Percentiles rank a stretch among this genome's conserved stretches.
Conservation (phyloP, 2,888 invertebrate genomes). For the Scrobipalpa costella region DNA sequence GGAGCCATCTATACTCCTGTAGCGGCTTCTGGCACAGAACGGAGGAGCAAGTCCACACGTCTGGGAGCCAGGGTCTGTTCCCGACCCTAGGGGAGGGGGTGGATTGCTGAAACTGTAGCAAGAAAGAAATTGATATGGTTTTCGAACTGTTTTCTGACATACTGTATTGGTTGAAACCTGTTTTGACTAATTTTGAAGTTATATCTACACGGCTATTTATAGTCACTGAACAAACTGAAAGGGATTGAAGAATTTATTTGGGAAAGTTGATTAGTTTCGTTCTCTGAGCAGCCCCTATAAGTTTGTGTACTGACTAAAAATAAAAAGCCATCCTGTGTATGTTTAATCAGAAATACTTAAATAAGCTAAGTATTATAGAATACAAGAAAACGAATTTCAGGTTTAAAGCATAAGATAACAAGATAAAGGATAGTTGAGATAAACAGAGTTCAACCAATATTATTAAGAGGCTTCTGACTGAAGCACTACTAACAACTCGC, state of each 20-base stretch:
- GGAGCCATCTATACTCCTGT: conserved; percentile 91
- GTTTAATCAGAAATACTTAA: no score
- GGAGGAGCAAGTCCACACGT: conserved; percentile 76
- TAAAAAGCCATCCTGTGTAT: no score
- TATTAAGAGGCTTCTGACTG: neutral
- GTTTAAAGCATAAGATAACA: no score
- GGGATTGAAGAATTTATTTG: no score
- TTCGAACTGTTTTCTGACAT: neutral
- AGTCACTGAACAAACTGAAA: no score
- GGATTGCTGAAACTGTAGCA: conserved; percentile 68
- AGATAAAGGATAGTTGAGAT: neutral
- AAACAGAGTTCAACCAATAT: neutral
- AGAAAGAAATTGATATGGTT: neutral
- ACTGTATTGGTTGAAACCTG: neutral
- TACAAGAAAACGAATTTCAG: no score
- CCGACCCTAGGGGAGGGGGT: conserved; percentile 65
- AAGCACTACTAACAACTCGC: neutral
- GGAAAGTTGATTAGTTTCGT: no score
- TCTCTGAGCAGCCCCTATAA: no score
- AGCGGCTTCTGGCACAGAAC: conserved; percentile 80
- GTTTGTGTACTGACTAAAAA: no score
- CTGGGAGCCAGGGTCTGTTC: conserved; percentile 65
- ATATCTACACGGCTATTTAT: no score
- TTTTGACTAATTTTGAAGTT: neutral
- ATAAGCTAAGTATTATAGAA: no score